A percentile compares a stretch with the other conserved stretches of the same genome.
phyloP scores from a whole-genome alignment of 2,888 invertebrate genomes.

The Leptinotarsa peninsularis region DNA sequence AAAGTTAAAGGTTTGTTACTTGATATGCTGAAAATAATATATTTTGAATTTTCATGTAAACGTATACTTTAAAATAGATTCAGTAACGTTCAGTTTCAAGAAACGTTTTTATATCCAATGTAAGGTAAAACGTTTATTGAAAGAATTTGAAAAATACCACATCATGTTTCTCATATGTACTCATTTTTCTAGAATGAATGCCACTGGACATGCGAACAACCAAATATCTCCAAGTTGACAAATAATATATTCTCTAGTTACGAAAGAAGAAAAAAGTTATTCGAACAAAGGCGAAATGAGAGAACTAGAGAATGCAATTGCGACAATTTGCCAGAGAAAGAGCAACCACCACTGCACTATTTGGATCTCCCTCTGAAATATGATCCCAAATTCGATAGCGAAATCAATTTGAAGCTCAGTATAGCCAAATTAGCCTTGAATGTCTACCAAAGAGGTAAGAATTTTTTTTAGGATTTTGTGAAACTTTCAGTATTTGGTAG shows the following conservation, averaged over 20 bases:
- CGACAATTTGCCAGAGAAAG: constrained; percentile 41
- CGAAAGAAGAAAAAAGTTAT: constrained; percentile 38
- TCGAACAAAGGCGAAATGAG: constrained; percentile 42
- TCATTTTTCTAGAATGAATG: constrained; percentile 50
- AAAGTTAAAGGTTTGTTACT: no score
- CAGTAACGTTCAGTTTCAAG: no score
- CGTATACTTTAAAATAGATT: no score
- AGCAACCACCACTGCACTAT: constrained; percentile 67
- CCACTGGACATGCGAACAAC: constrained; percentile 52
- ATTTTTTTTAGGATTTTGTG: not conserved
- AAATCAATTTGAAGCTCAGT: constrained; percentile 81
- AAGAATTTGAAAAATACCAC: no score
- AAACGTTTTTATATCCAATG: no score
- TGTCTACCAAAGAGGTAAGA: constrained; percentile 86
- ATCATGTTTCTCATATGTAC: no score
- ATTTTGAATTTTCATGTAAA: no score
- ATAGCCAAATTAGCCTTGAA: constrained; percentile 94
- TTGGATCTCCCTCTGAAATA: constrained; percentile 70
- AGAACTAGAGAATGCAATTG: constrained; percentile 49
- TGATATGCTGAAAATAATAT: no score
- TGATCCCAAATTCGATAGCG: constrained; percentile 79
- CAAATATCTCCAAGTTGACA: constrained; percentile 34
- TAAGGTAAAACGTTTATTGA: no score
- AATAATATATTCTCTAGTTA: constrained; percentile 46
- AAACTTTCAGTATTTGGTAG: no score